These are phyloP conservation scores for Naja naja DNA, from an alignment of 2,113 vertebrate species.

Conservation along the genomic window DNA sequence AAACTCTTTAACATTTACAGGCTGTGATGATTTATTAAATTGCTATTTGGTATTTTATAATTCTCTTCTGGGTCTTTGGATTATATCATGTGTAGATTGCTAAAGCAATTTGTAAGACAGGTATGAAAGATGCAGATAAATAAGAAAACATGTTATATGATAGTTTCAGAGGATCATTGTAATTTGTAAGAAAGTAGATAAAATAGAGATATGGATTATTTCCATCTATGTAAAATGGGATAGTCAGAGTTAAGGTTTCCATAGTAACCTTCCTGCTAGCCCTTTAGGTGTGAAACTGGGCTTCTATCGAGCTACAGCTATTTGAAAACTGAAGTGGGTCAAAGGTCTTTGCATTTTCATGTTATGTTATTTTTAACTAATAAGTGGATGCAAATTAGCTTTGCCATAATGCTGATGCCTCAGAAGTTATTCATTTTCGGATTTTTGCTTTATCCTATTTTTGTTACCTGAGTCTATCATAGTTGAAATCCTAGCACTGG, in stretches of 20 bases:
- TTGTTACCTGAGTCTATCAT: background rate
- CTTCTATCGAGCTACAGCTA: slow-evolving; percentile 53
- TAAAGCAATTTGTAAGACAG: background rate
- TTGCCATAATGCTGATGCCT: background rate
- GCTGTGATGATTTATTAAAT: background rate
- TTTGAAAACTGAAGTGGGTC: slow-evolving; percentile 46
- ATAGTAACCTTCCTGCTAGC: slow-evolving; percentile 62
- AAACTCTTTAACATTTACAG: background rate
- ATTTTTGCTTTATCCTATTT: background rate
- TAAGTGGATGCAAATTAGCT: background rate
- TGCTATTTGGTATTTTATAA: background rate
- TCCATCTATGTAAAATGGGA: slow-evolving; percentile 39
- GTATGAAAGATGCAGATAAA: background rate
- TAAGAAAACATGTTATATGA: background rate
- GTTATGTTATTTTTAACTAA: slow-evolving; percentile 30
- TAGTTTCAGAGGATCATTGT: background rate
- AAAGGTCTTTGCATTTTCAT: slow-evolving; percentile 46
- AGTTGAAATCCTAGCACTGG: background rate
- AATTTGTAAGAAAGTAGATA: slow-evolving; percentile 1
- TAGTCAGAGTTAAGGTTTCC: slow-evolving; percentile 63
- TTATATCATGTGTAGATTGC: background rate
- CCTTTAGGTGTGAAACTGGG: slow-evolving; percentile 53
- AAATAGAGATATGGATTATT: slow-evolving; percentile 32
- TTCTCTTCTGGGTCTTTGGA: background rate
- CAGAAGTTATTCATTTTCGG: slow-evolving; percentile 20